Conservation (phyloP, 2,888 invertebrate species). For the Tipula helvola region DNA sequence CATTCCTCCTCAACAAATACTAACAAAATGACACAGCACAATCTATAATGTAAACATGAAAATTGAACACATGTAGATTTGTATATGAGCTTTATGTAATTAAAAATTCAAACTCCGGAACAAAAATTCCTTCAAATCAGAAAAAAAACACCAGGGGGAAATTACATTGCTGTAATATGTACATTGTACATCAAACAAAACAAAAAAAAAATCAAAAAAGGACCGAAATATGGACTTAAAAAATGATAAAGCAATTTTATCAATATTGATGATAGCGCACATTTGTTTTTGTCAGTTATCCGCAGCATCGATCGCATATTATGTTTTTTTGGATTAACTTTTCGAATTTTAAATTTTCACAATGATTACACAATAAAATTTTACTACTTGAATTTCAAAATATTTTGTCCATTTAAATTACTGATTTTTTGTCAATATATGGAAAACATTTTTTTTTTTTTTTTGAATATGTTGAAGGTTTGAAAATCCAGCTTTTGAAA, state of each 20-base stretch:
- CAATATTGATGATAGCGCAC: neutral
- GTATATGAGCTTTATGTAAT: neutral
- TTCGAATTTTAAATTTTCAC: neutral
- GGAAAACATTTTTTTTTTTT: too few species aligned
- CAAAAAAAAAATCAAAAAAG: neutral
- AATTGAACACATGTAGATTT: neutral
- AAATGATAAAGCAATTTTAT: neutral
- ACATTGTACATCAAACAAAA: neutral
- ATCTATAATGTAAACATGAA: neutral
- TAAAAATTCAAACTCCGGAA: neutral
- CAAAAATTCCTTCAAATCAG: neutral
- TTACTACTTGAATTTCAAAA: too few species aligned
- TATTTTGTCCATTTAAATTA: too few species aligned
- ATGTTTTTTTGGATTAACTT: too few species aligned
- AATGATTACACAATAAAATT: neutral
- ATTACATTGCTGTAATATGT: neutral
- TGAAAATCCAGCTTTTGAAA: too few species aligned
- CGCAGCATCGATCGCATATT: neutral
- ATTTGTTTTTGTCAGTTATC: neutral
- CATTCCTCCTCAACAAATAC: neutral
- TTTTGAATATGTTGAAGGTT: too few species aligned
- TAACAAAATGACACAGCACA: neutral
- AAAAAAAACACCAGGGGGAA: neutral
- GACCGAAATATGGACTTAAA: neutral
- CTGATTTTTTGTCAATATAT: too few species aligned